Evolutionary conservation across 1,140 invertebrate genomes (phyloP).

Genomic region (Odontomachus brunneus): DNA sequence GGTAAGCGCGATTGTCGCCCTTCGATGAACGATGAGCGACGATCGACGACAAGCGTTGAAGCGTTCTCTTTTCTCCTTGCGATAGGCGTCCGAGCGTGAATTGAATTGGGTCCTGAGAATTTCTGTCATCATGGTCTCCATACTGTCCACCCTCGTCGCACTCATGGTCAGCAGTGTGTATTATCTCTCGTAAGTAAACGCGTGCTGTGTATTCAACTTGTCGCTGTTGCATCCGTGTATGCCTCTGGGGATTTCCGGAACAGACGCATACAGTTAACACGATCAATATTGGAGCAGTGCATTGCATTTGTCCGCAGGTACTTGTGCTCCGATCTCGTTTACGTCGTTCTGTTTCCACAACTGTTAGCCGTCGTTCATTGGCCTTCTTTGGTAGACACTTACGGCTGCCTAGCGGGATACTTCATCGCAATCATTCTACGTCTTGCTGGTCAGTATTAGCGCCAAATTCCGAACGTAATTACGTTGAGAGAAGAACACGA

Average conservation of each 20-base stretch:
- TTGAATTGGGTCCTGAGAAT: conserved; percentile 91
- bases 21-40: background rate
- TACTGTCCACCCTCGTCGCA: conserved; percentile 90
- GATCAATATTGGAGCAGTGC: background rate
- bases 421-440: conserved; percentile 89
- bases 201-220: conserved; percentile 4
- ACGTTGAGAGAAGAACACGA: no score
- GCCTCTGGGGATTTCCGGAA: background rate
- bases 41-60: background rate
- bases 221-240: background rate
- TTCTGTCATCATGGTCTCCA: conserved; percentile 89
- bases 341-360: conserved; percentile 94
- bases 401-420: conserved; percentile 90
- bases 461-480: background rate
- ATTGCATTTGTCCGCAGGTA: conserved; percentile 82
- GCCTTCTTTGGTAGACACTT: conserved; percentile 89
- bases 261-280: background rate
- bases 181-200: conserved; percentile 89
- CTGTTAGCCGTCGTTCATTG: conserved; percentile 92
- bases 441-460: conserved; percentile 85
- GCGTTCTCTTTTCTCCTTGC: conserved; percentile 16
- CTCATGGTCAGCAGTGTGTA: conserved; percentile 92
- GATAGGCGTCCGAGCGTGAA: conserved; percentile 90
- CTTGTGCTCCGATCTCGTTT: conserved; percentile 92
- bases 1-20: conserved; percentile 82